phyloP scores from a whole-genome alignment of 1,140 invertebrate genomes.

The Bombyx mori region ASM3026992v2 NC_085116.1:14882501-14883000 shows the following conservation, averaged over 20 bases:
- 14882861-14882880: slow-evolving; percentile 49
- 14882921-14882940: slow-evolving; percentile 57
- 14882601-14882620: slow-evolving; percentile 39
- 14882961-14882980: slow-evolving; percentile 48
- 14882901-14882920: slow-evolving; percentile 59
- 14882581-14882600: slow-evolving; percentile 52
- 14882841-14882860: slow-evolving; percentile 55
- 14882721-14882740: slow-evolving; percentile 41
- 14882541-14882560: slow-evolving; percentile 54
- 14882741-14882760: slow-evolving; percentile 23
- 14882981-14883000: slow-evolving; percentile 64
- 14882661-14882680: slow-evolving; percentile 57
- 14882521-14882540: slow-evolving; percentile 77
- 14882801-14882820: slow-evolving; percentile 68
- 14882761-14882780: slow-evolving; percentile 31
- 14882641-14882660: slow-evolving; percentile 30
- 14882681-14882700: slow-evolving; percentile 53
- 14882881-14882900: slow-evolving; percentile 58
- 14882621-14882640: slow-evolving; percentile 39
- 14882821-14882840: slow-evolving; percentile 59
- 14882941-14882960: slow-evolving; percentile 35
- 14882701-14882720: slow-evolving; percentile 46
- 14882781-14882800: slow-evolving; percentile 56
- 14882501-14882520: slow-evolving; percentile 66
- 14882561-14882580: slow-evolving; percentile 61